Conservation (phyloP, 2,797 vertebrate species). For the Gephyroberyx darwinii region DNA sequence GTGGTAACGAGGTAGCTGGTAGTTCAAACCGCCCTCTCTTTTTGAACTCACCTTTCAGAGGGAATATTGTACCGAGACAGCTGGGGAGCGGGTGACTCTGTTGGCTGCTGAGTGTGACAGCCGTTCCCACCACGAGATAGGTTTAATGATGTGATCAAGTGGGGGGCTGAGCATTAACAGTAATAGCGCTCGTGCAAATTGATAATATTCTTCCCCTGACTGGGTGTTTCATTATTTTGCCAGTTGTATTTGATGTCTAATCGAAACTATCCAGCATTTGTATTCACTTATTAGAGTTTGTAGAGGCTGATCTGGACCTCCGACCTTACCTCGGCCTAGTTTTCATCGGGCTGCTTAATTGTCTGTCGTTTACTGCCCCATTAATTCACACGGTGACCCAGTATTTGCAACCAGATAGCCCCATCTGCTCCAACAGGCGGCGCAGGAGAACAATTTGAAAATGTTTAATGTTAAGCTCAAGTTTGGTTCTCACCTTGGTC, state of each 20-base stretch:
- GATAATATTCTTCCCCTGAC: slow-evolving; percentile 1
- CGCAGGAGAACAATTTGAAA: slow-evolving; percentile 60
- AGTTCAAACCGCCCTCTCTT: slow-evolving; percentile 70
- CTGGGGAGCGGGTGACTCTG: slow-evolving; percentile 59
- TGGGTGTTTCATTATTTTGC: slow-evolving; percentile 1
- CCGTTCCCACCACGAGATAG: slow-evolving; percentile 50
- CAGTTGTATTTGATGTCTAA: slow-evolving; percentile 17
- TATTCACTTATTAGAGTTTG: slow-evolving; percentile 44
- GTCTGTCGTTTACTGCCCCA: slow-evolving; percentile 63
- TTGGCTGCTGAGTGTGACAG: slow-evolving; percentile 54
- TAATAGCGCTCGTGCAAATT: slow-evolving; percentile 4
- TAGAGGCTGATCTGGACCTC: slow-evolving; percentile 39
- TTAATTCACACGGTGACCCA: slow-evolving; percentile 67
- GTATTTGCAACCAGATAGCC: slow-evolving; percentile 57
- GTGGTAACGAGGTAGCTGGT: slow-evolving; percentile 42
- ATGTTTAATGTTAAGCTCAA: slow-evolving; percentile 54
- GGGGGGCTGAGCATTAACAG: slow-evolving; percentile 25
- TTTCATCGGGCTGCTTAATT: slow-evolving; percentile 62
- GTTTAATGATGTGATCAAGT: slow-evolving; percentile 69
- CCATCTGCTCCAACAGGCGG: slow-evolving; percentile 66
- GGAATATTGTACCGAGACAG: slow-evolving; percentile 66
- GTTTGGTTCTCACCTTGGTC: slow-evolving; percentile 58
- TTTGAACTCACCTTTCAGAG: slow-evolving; percentile 73
- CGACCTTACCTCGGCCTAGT: slow-evolving; percentile 53
- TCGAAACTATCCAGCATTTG: slow-evolving; percentile 18